Evolutionary conservation across 2,888 invertebrate genomes (phyloP).

Genomic region (Pammene fasciana): DNA sequence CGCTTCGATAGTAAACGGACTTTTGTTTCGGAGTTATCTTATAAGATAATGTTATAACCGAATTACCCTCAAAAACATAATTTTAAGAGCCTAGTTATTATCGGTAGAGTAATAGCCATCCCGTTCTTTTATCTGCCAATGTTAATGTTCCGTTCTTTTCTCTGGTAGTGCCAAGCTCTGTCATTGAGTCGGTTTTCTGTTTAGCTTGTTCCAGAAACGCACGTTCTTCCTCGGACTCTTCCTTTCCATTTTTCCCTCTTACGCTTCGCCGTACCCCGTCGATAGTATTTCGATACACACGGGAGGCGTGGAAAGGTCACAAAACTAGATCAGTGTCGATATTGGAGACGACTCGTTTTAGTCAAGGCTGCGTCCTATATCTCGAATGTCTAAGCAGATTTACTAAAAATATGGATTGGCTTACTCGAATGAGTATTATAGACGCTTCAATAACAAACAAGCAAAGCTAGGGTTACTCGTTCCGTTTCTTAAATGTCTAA

Average conservation of each 20-base stretch:
- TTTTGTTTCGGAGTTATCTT: too few relatives aligned
- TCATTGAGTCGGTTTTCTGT: too few relatives aligned
- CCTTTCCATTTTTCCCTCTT: not conserved
- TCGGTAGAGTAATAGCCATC: too few relatives aligned
- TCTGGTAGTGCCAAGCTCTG: too few relatives aligned
- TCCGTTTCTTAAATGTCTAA: not conserved
- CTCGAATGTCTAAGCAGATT: conserved; percentile 8
- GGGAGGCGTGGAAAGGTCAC: not conserved
- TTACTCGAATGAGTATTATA: not conserved
- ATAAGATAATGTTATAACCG: too few relatives aligned
- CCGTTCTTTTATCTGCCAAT: too few relatives aligned
- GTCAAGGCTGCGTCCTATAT: conserved; percentile 12
- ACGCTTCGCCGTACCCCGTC: not conserved
- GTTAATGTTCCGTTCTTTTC: too few relatives aligned
- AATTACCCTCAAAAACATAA: too few relatives aligned
- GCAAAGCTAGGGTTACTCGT: not conserved
- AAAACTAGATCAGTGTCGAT: conserved; percentile 14
- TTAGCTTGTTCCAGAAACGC: too few relatives aligned
- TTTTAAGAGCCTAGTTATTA: too few relatives aligned
- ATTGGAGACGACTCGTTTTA: conserved; percentile 5
- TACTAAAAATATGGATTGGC: conserved; percentile 13
- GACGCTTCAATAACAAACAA: not conserved
- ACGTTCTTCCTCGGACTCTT: too few relatives aligned
- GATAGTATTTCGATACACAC: not conserved
- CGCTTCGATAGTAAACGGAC: too few relatives aligned